phyloP scores from a whole-genome alignment of 2,888 invertebrate genomes.

The Syrista parreyssii region DNA sequence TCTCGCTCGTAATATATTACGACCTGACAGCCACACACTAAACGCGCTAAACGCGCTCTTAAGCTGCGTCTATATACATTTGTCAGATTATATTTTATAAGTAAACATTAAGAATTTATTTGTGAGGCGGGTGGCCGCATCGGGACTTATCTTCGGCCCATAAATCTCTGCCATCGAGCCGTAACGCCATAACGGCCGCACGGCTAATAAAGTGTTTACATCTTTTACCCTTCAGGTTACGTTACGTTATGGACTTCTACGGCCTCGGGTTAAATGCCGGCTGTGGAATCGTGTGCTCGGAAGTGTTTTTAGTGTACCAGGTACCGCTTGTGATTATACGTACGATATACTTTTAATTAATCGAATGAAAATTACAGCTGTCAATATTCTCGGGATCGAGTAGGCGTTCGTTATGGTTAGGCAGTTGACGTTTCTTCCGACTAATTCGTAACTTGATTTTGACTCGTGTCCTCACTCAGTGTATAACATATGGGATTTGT shows the following conservation, averaged over 20 bases:
- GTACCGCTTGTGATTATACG: too few relatives aligned
- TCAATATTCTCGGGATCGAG: too few relatives aligned
- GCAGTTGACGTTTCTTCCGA: too few relatives aligned
- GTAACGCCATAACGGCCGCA: conserved; percentile 5
- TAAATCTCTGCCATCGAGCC: conserved; percentile 22
- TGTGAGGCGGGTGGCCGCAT: conserved; percentile 11
- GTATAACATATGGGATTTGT: too few relatives aligned
- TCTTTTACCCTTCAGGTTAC: background rate
- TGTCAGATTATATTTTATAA: conserved; percentile 48
- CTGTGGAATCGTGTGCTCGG: too few relatives aligned
- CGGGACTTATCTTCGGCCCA: conserved; percentile 21
- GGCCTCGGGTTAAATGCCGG: background rate
- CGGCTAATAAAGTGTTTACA: conserved; percentile 14
- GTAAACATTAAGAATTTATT: conserved; percentile 44
- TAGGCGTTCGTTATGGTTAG: too few relatives aligned
- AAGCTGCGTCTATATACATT: conserved; percentile 28
- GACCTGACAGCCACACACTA: conserved; percentile 43
- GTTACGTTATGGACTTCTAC: too few relatives aligned
- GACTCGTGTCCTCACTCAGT: too few relatives aligned
- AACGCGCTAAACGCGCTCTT: conserved; percentile 28
- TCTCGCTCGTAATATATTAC: conserved; percentile 48
- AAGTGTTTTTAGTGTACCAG: too few relatives aligned
- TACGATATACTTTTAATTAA: too few relatives aligned
- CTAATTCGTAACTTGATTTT: too few relatives aligned
- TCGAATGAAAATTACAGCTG: too few relatives aligned